Conservation (phyloP, 2,113 vertebrate genomes). For the Thamnophis sirtalis region DNA sequence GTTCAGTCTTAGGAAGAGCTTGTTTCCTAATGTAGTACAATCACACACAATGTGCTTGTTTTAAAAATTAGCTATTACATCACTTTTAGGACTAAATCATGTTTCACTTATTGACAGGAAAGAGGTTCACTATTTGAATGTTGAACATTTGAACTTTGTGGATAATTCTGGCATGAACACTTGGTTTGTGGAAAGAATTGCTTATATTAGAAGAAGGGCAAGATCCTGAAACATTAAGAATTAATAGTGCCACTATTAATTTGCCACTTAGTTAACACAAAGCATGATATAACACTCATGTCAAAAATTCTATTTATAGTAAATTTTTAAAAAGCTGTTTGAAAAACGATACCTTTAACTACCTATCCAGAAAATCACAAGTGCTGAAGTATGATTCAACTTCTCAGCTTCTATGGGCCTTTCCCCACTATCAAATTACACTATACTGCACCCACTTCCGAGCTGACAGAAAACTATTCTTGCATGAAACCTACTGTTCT, state of each 20-base stretch:
- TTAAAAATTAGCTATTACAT: neutral
- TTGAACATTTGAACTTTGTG: neutral
- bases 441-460: neutral
- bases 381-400: neutral
- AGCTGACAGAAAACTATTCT: neutral
- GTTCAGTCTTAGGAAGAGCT: neutral
- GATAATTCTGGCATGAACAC: neutral
- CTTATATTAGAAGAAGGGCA: neutral
- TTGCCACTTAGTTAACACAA: neutral
- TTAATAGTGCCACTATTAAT: neutral
- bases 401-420: neutral
- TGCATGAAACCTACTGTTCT: neutral
- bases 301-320: neutral
- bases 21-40: neutral
- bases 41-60: neutral
- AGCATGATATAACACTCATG: neutral
- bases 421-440: neutral
- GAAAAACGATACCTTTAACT: neutral
- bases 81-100: neutral
- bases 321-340: neutral
- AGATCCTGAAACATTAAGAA: neutral
- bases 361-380: neutral
- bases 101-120: neutral
- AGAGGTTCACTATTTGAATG: neutral
- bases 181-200: neutral